Percentiles rank a stretch among this genome's conserved stretches.
phyloP scores from a whole-genome alignment of 2,797 vertebrate genomes.

The Synaphobranchus kaupii region DNA sequence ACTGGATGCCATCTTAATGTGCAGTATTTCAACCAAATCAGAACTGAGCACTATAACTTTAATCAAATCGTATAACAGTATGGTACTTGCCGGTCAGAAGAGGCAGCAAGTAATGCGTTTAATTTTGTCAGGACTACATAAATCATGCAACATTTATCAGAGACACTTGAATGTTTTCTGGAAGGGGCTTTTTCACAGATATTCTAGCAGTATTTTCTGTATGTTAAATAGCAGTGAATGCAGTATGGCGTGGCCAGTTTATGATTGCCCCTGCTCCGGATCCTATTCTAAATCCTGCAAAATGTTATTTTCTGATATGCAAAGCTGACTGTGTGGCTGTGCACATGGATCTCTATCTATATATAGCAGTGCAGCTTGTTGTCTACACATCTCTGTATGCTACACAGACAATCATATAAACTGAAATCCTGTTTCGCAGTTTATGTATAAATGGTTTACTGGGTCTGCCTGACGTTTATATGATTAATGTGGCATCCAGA shows the following conservation, averaged over 20 bases:
- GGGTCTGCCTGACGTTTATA: slow-evolving; percentile 18
- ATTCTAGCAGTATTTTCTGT: not conserved
- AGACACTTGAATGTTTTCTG: not conserved
- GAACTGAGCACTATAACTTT: not conserved
- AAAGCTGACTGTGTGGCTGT: slow-evolving; percentile 1
- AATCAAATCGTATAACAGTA: slow-evolving; percentile 1
- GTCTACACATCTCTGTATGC: slow-evolving; percentile 21
- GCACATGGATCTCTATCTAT: not conserved
- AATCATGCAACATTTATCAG: slow-evolving; percentile 15
- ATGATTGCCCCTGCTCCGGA: slow-evolving; percentile 16
- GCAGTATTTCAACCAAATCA: not conserved
- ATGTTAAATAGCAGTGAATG: not conserved
- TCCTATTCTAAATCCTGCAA: slow-evolving; percentile 22
- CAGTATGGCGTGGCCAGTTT: not conserved
- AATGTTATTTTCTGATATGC: slow-evolving; percentile 11
- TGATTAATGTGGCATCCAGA: slow-evolving; percentile 26
- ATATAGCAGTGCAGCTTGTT: not conserved
- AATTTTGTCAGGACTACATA: slow-evolving; percentile 7
- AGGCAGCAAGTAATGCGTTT: not conserved
- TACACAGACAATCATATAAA: slow-evolving; percentile 16
- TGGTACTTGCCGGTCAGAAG: not conserved
- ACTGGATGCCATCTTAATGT: not conserved
- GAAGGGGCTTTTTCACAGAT: not conserved
- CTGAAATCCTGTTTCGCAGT: slow-evolving; percentile 1
- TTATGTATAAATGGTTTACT: slow-evolving; percentile 18